A percentile compares a stretch with the other conserved stretches of the same genome.
These are phyloP conservation scores for Pseudotriccus pelzelni DNA, from an alignment of 2,797 vertebrate species.

Conservation along the genomic window DNA sequence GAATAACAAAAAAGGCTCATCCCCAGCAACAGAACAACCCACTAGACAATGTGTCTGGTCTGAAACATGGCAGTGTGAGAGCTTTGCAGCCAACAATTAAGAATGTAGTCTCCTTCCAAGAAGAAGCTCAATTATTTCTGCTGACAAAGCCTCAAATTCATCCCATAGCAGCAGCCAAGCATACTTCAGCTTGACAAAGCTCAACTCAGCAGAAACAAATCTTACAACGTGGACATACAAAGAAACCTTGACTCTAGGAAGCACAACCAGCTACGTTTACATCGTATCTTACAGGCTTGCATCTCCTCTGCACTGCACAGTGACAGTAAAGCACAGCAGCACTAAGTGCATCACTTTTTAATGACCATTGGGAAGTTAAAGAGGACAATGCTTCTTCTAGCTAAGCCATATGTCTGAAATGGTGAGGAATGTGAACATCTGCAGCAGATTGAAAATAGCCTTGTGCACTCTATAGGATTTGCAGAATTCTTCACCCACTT, in stretches of 20 bases:
- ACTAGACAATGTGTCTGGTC: neutral
- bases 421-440: neutral
- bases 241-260: neutral
- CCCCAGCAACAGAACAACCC: neutral
- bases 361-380: neutral
- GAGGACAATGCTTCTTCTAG: neutral
- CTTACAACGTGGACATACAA: neutral
- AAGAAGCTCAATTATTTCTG: slow-evolving; percentile 1
- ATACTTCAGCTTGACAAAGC: neutral
- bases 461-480: neutral
- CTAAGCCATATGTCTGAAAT: neutral
- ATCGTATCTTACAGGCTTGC: neutral
- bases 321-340: neutral
- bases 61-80: neutral
- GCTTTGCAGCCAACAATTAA: neutral
- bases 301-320: neutral
- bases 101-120: neutral
- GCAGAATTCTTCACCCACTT: neutral
- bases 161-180: neutral
- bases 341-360: neutral
- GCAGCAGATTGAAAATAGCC: neutral
- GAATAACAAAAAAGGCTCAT: neutral
- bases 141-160: neutral
- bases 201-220: neutral
- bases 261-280: neutral